Evolutionary conservation across 2,113 vertebrate species (phyloP).

Genomic region (Microcebus murinus): DNA sequence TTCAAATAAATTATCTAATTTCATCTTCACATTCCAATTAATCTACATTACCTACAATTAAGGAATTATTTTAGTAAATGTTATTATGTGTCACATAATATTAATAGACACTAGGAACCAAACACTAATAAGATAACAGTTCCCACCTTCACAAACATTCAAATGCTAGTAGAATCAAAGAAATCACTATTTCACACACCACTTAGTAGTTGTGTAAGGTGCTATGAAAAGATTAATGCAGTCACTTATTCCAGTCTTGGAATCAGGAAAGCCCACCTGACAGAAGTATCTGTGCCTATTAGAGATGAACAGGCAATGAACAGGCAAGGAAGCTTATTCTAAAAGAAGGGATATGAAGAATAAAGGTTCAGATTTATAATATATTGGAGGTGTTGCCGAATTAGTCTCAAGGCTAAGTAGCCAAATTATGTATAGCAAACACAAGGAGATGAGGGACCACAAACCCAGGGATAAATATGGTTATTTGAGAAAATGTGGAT

Average conservation of each 20-base stretch:
- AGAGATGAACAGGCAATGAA: neutral
- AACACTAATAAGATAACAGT: neutral
- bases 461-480: neutral
- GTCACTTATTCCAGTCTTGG: neutral
- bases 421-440: neutral
- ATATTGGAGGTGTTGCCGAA: neutral
- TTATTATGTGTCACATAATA: neutral
- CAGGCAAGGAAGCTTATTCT: neutral
- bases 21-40: neutral
- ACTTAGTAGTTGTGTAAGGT: neutral
- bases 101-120: neutral
- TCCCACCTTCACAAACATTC: neutral
- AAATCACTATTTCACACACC: neutral
- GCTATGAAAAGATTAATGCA: neutral
- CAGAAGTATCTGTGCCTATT: neutral
- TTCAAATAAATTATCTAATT: neutral
- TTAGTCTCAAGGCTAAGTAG: too few species aligned
- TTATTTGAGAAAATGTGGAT: neutral
- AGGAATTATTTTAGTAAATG: neutral
- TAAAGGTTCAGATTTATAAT: neutral
- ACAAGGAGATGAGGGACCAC: neutral
- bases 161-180: neutral
- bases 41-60: neutral
- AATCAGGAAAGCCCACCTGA: neutral
- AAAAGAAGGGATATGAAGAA: neutral